Evolutionary conservation across 2,113 vertebrate species (phyloP).

Genomic region (Empidonax alnorum): DNA sequence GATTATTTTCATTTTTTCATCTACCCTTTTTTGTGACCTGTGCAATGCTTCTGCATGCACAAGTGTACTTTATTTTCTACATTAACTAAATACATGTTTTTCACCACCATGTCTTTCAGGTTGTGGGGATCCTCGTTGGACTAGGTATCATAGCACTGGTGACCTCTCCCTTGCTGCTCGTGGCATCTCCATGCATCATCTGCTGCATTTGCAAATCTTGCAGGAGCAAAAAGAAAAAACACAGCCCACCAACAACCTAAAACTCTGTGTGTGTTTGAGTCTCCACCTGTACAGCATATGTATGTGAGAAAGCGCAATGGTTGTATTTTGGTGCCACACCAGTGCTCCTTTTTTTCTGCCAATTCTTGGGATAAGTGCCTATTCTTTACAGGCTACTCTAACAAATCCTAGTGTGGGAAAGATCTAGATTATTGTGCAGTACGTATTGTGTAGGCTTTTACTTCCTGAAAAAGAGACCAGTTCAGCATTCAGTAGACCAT

Average conservation of each 20-base stretch:
- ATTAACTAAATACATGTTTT: not conserved
- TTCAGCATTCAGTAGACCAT: not conserved
- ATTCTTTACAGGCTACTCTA: slow-evolving; percentile 67
- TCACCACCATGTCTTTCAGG: slow-evolving; percentile 74
- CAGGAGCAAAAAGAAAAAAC: slow-evolving; percentile 84
- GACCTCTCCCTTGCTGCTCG: slow-evolving; percentile 91
- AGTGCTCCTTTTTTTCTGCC: slow-evolving; percentile 52
- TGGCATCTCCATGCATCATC: slow-evolving; percentile 94
- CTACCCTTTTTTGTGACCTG: not conserved
- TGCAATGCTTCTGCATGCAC: not conserved
- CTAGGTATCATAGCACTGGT: slow-evolving; percentile 91
- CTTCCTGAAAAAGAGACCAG: not conserved
- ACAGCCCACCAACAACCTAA: slow-evolving; percentile 74
- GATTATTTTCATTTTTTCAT: not conserved
- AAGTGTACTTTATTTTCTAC: not conserved
- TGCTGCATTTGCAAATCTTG: slow-evolving; percentile 94
- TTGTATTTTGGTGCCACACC: slow-evolving; percentile 47
- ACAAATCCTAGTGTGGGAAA: not conserved
- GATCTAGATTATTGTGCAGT: not conserved
- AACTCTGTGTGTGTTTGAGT: not conserved
- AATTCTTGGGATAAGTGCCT: slow-evolving; percentile 78
- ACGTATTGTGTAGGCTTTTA: not conserved
- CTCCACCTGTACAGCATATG: not conserved
- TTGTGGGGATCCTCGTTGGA: slow-evolving; percentile 94
- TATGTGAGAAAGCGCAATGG: slow-evolving; percentile 48